Evolutionary conservation across 2,888 invertebrate genomes (phyloP).

Genomic region (Parnassius orleans): DNA sequence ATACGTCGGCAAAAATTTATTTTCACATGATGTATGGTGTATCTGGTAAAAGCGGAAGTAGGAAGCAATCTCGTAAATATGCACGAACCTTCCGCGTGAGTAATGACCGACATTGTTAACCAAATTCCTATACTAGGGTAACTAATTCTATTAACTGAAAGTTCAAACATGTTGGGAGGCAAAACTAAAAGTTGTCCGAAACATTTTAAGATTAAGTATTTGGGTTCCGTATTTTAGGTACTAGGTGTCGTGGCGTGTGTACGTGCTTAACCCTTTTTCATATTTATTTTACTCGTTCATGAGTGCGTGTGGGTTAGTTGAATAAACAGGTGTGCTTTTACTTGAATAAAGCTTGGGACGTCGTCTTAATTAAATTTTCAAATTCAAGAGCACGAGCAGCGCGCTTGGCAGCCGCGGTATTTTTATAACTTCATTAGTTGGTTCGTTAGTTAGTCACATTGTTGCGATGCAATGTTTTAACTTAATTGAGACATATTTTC

Average conservation of each 20-base stretch:
- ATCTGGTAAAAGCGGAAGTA: too few species aligned
- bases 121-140: too few species aligned
- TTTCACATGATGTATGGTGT: too few species aligned
- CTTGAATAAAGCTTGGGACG: slow-evolving; percentile 11
- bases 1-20: too few species aligned
- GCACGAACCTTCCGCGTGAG: too few species aligned
- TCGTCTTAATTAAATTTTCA: slow-evolving; percentile 23
- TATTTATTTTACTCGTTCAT: slow-evolving; percentile 8
- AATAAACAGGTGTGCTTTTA: slow-evolving; percentile 20
- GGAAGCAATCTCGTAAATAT: too few species aligned
- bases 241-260: not conserved
- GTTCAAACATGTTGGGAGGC: not conserved
- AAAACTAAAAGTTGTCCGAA: too few species aligned
- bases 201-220: too few species aligned
- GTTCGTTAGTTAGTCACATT: slow-evolving; percentile 12
- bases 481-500: too few species aligned
- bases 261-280: not conserved
- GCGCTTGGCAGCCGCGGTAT: slow-evolving; percentile 6
- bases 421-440: slow-evolving; percentile 19
- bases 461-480: not conserved
- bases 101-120: too few species aligned
- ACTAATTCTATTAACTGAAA: not conserved
- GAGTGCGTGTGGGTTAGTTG: slow-evolving; percentile 13
- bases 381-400: slow-evolving; percentile 13
- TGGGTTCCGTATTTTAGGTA: too few species aligned